Evolutionary conservation across 2,113 vertebrate genomes (phyloP), one percentile per base, ranked within the genome.

Genomic region (Myotis davidii): DNA sequence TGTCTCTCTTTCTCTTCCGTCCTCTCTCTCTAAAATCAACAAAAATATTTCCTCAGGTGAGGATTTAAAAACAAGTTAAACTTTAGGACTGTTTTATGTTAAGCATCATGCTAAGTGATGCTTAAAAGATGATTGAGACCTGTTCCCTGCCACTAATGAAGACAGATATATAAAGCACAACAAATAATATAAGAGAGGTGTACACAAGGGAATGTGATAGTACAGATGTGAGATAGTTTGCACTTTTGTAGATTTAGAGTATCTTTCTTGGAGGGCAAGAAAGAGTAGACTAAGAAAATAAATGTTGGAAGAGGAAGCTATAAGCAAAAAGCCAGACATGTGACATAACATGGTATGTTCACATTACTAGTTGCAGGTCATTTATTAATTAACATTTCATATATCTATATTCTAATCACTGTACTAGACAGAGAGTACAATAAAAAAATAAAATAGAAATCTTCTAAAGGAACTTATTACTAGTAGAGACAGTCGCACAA

Each of bases 401-500:
- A 86, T 34, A 54, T 61, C 29, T 67, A 17, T 87, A 84, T 88
- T 50, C 32, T 16, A 94, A 85, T n/a, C 29, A 32, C 45, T 45
- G 21, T 25, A 23, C 23, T 29, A 16, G 45, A 65, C 21, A 82
- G 18, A 85, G 10, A 89, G 76, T 64, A 78, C 32, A 77, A 73
- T 69, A 65, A 90, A 34, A 16, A 86, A 86, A 59, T 61, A 34
- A 83, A 86, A 83, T 52, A 78, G 16, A 73, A 92, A 73, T 90
- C 32, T 34, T 34, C 23, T 52, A 87, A 69, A 61, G 34, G 4
- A 93, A 74, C 34, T 84, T 90, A 34, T 20, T 84, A 73, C 25
- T 29, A 74, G 5, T 61, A 20, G 14, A 42, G 20, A 74, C 29
- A 94, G 32, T 64, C 37, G 21, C 45, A 86, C 12, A 87, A 79